These are phyloP conservation scores for Acrocephalus scirpaceus DNA, from an alignment of 2,797 vertebrate genomes.

Conservation along the genomic window DNA sequence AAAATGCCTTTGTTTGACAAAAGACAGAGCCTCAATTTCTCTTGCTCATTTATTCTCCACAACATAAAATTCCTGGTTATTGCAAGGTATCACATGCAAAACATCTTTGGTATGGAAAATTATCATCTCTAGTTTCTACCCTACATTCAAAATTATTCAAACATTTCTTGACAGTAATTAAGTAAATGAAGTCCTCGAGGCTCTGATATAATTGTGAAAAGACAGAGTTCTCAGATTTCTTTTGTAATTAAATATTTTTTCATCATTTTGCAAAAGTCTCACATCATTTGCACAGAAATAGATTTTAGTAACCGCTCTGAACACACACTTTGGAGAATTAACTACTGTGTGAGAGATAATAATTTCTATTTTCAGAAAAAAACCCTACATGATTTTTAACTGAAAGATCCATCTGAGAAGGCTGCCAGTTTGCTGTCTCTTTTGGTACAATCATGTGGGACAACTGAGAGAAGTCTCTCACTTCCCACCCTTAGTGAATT, in stretches of 20 bases:
- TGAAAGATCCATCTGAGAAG: background rate
- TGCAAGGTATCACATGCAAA: background rate
- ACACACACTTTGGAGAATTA: background rate
- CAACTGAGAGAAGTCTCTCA: background rate
- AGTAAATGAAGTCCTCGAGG: background rate
- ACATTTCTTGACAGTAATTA: background rate
- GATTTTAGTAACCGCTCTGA: background rate
- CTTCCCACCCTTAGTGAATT: background rate
- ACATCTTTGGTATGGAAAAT: background rate
- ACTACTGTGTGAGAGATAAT: background rate
- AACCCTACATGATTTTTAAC: fast-evolving
- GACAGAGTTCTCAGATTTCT: background rate
- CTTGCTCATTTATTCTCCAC: background rate
- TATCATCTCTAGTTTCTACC: background rate
- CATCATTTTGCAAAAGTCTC: background rate
- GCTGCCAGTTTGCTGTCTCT: background rate
- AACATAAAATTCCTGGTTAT: background rate
- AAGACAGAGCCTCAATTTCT: background rate
- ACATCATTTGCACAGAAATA: background rate
- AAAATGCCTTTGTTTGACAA: background rate
- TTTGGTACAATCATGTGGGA: background rate
- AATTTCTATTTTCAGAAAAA: background rate
- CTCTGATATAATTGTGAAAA: background rate
- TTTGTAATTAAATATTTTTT: background rate
- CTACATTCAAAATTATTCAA: background rate